These are phyloP conservation scores for Scyliorhinus canicula DNA, from an alignment of 2,797 vertebrate genomes.

Conservation along the genomic window DNA sequence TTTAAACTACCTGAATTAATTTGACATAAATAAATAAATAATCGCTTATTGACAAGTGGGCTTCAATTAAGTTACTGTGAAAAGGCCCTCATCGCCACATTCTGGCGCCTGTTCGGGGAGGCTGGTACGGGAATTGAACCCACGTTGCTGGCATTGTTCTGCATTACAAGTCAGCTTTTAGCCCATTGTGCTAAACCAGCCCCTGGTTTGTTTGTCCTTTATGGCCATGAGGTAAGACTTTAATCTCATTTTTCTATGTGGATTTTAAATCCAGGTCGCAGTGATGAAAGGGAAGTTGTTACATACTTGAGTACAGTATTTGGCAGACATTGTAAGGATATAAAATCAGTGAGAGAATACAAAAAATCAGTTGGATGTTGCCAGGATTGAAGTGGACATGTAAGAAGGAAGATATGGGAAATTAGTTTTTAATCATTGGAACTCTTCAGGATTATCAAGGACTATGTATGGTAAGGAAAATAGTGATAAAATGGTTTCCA, in stretches of 20 bases:
- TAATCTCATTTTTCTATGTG: not conserved
- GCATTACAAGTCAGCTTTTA: no score
- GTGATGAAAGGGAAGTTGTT: not conserved
- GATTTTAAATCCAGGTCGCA: not conserved
- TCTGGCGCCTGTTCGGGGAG: no score
- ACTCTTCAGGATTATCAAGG: not conserved
- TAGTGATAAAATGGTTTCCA: not conserved
- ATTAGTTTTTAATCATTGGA: not conserved
- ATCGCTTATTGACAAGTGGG: no score
- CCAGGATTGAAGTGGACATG: no score
- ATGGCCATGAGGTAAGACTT: not conserved
- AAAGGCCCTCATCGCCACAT: no score
- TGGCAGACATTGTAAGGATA: not conserved
- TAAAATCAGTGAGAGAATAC: not conserved
- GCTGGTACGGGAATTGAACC: no score
- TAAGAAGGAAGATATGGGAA: not conserved
- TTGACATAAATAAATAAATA: no score
- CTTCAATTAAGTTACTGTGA: no score
- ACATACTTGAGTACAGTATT: not conserved
- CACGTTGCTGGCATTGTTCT: no score
- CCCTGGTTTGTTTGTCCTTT: not conserved
- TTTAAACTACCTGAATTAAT: conserved; percentile 1
- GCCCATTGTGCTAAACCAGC: no score
- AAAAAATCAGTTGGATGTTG: not conserved
- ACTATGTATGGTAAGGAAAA: not conserved